Conservation (phyloP, 2,797 vertebrate genomes). For the Sylvilagus floridanus region DNA sequence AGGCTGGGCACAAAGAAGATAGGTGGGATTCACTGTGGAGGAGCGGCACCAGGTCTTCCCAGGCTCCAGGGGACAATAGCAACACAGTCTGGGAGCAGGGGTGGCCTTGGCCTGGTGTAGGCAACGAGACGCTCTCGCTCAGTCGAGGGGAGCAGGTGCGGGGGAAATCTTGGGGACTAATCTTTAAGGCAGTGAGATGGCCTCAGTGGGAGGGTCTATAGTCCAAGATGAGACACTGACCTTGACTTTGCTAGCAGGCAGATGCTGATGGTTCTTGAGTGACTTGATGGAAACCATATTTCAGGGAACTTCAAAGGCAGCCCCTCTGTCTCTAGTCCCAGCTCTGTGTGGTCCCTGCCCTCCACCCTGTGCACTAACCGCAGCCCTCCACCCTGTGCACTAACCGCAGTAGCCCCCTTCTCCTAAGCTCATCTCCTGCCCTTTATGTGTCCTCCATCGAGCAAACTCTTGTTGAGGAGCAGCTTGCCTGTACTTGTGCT, state of each 20-base stretch:
- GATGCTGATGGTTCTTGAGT: background rate
- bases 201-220: too few species aligned
- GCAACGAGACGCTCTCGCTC: background rate
- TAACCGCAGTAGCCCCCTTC: background rate
- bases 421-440: background rate
- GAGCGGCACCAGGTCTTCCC: background rate
- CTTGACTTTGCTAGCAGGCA: background rate
- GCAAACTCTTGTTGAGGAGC: background rate
- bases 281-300: background rate
- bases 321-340: background rate
- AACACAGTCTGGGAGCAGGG: background rate
- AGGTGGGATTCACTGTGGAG: background rate
- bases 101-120: background rate
- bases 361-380: background rate
- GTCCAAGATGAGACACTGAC: background rate
- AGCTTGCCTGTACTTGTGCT: background rate
- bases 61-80: background rate
- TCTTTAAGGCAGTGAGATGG: background rate
- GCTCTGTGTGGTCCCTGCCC: background rate
- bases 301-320: background rate
- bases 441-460: background rate
- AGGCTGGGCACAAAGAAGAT: rapidly evolving
- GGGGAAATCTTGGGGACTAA: background rate
- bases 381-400: background rate
- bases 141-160: too few species aligned